Evolutionary conservation across 2,113 vertebrate species (phyloP), one percentile per base, ranked within the genome.

Genomic region (Neogale vison): DNA sequence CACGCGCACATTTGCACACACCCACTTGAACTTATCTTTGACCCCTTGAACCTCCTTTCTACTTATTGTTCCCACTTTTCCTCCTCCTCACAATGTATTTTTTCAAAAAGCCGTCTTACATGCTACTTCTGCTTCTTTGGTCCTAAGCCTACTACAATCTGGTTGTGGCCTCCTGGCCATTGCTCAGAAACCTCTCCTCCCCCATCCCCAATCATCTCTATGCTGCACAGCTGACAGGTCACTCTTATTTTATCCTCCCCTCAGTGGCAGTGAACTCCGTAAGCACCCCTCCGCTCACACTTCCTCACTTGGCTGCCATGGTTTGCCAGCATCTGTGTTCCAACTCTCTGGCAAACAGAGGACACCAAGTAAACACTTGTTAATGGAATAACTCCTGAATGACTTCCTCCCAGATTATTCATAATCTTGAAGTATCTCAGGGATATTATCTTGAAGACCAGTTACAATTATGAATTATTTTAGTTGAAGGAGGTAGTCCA

Each of bases 211-310:
- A 3, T 24, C 52, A 74, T 15, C 55, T 47, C 20, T 7, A 2
- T 1, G 10, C 8, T 71, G 67, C 10, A 77, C 39, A 47, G 34
- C 63, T 50, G 4, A 39, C 76, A 45, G 42, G 26, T 20, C 26
- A 6, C 10, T 57, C 59, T 26, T 63, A 23, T 39, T 74, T n/a
- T 7, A 39, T 72, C 24, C 31, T 17, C 23, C 8, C 74, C 13
- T 72, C 14, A 84, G 57, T 42, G 55, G 67, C 24, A 31, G 24
- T 18, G 14, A 36, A 23, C 1, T 24, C 13, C 67, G 15, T 23
- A 7, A 20, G 6, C 10, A 6, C 15, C 0, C 6, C 34, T 26
- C 12, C 0, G 1, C 7, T 63, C 26, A 21, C 0, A 29, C 12
- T 31, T 55, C 31, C 39, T 67, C 57, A 15, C 21, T 6, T 11